Conservation (phyloP, 2,888 invertebrate species). For the Trachelus stipa region DNA sequence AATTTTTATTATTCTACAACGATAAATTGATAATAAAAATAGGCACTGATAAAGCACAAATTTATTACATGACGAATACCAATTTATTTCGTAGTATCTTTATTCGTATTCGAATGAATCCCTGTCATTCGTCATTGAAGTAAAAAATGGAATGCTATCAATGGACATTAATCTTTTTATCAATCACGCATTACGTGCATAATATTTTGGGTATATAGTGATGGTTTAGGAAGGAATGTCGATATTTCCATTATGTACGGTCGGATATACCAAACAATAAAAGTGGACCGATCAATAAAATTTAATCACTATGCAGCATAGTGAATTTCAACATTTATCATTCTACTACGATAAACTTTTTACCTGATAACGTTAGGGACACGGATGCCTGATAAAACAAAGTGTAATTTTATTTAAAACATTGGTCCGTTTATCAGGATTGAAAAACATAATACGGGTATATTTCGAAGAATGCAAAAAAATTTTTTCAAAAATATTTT, state of each 20-base stretch:
- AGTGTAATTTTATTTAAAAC: not conserved
- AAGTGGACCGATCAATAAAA: constrained; percentile 20
- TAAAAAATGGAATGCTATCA: not conserved
- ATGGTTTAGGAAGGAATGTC: not conserved
- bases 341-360: not conserved
- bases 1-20: too few relatives aligned
- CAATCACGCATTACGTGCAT: not conserved
- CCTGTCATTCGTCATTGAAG: too few relatives aligned
- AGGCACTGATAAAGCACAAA: too few relatives aligned
- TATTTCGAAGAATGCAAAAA: not conserved
- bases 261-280: constrained; percentile 14
- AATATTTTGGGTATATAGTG: not conserved
- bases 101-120: too few relatives aligned
- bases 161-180: not conserved
- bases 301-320: constrained; percentile 22
- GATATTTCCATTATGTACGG: not conserved
- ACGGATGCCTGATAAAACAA: not conserved
- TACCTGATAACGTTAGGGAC: not conserved
- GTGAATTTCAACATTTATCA: not conserved
- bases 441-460: not conserved
- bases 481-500: not conserved
- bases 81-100: too few relatives aligned
- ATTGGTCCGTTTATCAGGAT: not conserved
- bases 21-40: too few relatives aligned
- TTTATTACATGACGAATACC: too few relatives aligned